phyloP scores from a whole-genome alignment of 2,113 vertebrate genomes.

The Muntiacus reevesi region DNA sequence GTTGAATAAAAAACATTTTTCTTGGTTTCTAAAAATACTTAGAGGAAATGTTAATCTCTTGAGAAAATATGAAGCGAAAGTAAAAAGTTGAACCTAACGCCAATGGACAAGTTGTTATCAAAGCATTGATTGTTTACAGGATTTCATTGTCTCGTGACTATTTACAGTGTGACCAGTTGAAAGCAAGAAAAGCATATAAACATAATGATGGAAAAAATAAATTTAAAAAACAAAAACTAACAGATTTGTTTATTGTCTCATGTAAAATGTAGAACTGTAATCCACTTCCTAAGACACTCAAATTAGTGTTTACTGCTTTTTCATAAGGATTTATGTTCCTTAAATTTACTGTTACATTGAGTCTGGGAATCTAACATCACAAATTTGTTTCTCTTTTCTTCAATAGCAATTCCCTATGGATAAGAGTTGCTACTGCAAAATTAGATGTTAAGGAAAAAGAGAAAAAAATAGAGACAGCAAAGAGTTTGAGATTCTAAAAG shows the following conservation, averaged over 20 bases:
- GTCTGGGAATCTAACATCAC: background rate
- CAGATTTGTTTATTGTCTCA: background rate
- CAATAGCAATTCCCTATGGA: background rate
- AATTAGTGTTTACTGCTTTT: background rate
- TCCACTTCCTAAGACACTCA: background rate
- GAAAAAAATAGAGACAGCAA: background rate
- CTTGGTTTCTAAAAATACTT: background rate
- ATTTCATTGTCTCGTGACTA: background rate
- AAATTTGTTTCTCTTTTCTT: conserved; percentile 22
- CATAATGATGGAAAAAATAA: background rate
- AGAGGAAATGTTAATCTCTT: background rate
- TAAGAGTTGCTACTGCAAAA: background rate
- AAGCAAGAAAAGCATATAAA: conserved; percentile 31
- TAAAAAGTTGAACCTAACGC: background rate
- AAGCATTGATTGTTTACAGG: background rate
- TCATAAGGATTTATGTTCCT: background rate
- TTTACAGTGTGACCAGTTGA: background rate
- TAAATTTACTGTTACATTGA: conserved; percentile 18
- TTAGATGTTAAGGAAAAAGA: background rate
- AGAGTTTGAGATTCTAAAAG: background rate
- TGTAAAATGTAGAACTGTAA: background rate
- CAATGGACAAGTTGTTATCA: background rate
- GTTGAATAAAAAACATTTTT: conserved; percentile 1
- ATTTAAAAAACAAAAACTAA: background rate
- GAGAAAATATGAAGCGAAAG: background rate